phyloP scores from a whole-genome alignment of 2,113 vertebrate species.

The Cavia porcellus region DNA sequence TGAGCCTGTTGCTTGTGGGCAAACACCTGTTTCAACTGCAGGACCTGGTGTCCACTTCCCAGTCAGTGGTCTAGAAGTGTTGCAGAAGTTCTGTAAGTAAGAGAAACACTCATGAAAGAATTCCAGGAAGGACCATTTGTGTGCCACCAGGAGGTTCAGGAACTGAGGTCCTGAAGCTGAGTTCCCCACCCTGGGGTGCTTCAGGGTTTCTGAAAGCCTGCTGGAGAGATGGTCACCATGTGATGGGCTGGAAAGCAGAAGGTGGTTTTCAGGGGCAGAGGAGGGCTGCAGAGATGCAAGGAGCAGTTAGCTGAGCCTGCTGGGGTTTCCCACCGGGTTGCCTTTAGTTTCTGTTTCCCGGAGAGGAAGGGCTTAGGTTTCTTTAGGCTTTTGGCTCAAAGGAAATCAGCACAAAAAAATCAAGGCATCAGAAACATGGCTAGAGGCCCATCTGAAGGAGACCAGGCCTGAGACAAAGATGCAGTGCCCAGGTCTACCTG shows the following conservation, averaged over 20 bases:
- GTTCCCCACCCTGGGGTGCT: not conserved
- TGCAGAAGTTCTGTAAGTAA: not conserved
- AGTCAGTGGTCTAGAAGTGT: not conserved
- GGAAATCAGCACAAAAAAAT: not conserved
- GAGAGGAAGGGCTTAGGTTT: not conserved
- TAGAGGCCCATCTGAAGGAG: not conserved
- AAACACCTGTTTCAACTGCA: not conserved
- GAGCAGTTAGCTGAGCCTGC: not conserved
- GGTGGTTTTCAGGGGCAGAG: not conserved
- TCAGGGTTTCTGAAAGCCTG: not conserved
- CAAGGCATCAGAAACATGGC: not conserved
- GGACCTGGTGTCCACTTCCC: too few species aligned
- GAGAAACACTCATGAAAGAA: not conserved
- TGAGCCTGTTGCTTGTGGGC: not conserved
- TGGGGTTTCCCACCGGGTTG: not conserved
- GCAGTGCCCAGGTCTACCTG: not conserved
- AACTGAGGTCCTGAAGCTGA: not conserved
- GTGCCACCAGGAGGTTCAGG: not conserved
- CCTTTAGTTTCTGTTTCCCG: not conserved
- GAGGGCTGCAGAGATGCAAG: not conserved
- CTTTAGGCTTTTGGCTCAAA: not conserved
- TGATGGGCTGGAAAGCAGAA: not conserved
- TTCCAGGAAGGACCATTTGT: not conserved
- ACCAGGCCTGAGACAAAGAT: not conserved
- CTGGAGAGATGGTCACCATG: not conserved